Base-by-base conservation (phyloP, 2,888 invertebrate genomes). In the Mesoligia furuncula region DNA sequence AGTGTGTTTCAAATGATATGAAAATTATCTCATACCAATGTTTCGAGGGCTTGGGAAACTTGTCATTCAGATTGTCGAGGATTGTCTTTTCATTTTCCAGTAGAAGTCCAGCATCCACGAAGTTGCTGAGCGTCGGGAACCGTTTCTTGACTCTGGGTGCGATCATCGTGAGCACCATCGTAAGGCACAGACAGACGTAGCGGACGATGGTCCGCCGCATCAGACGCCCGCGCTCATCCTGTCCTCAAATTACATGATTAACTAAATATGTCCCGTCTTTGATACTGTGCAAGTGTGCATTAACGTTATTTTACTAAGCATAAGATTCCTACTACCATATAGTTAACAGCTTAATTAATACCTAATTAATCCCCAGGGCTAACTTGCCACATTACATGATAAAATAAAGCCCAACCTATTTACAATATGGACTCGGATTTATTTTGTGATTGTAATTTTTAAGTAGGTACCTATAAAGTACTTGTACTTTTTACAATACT, bases 121-220 rank as follows among this genome's bases (percentile, higher is more conserved):
- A 97, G 93, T 99, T 98, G 84, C 98, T 97, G 78, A 98, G 95
- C 1, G 98, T 98, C 0, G 99, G 99, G 93, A 99, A 99, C 27
- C 99, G 97, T 92, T 98, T 99, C 93, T 99, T 99, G 42, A 99
- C 99, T 68, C 98, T 97, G 0, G 99, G 98, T 73, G 98, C 98
- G 83, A 99, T 98, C 97, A 98, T 98, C 61, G 98, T 98, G 88
- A 99, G 97, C 80, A 98, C 98, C 98, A 99, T 98, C 0, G 99
- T 98, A n/a, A 99, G 97, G 88, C 98, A 98, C 51, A 99, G 97
- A 92, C 99, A 99, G 62, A 98, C 98, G 91, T 98, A 98, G 75
- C 98, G 97, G 97, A 98, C 98, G 80, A 98, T 98, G 20, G 98
- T 98, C 62, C 98, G 97, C 75, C 98, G 97, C 98, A 98, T 98